These are phyloP conservation scores for Ptyas mucosa DNA, from an alignment of 2,113 vertebrate genomes.

Conservation along the genomic window DNA sequence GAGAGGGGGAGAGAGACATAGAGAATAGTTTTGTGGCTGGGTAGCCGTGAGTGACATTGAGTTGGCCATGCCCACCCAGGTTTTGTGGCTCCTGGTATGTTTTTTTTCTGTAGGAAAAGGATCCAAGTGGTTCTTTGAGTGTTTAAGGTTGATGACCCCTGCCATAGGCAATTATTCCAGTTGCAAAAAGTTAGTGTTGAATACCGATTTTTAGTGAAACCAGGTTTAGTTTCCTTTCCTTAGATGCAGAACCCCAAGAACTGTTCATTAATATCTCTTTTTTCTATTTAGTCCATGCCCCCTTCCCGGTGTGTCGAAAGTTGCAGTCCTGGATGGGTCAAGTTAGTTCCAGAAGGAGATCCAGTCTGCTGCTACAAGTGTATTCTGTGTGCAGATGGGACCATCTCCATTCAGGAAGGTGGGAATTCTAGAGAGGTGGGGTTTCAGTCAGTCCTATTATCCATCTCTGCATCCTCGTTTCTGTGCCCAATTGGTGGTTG, in stretches of 20 bases:
- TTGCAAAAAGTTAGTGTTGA: background rate
- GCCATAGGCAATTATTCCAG: background rate
- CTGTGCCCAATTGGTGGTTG: background rate
- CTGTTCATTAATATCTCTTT: background rate
- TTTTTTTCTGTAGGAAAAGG: too few relatives aligned
- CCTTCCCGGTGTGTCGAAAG: background rate
- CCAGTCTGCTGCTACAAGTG: background rate
- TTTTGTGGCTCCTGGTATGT: too few relatives aligned
- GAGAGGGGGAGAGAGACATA: too few relatives aligned
- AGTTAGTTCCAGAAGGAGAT: background rate
- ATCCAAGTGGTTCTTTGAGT: too few relatives aligned
- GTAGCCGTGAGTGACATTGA: too few relatives aligned
- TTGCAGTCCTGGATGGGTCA: background rate
- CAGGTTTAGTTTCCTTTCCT: background rate
- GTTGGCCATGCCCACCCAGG: too few relatives aligned
- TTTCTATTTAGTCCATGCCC: background rate
- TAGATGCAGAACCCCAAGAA: background rate
- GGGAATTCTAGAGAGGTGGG: background rate
- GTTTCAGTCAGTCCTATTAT: background rate
- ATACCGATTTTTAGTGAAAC: background rate
- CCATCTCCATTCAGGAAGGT: background rate
- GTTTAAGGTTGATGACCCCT: too few relatives aligned
- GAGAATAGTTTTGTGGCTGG: too few relatives aligned
- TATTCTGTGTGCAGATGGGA: background rate
- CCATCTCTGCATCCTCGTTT: background rate